Conservation (phyloP, 2,888 invertebrate species). For the Sepiola atlantica region DNA sequence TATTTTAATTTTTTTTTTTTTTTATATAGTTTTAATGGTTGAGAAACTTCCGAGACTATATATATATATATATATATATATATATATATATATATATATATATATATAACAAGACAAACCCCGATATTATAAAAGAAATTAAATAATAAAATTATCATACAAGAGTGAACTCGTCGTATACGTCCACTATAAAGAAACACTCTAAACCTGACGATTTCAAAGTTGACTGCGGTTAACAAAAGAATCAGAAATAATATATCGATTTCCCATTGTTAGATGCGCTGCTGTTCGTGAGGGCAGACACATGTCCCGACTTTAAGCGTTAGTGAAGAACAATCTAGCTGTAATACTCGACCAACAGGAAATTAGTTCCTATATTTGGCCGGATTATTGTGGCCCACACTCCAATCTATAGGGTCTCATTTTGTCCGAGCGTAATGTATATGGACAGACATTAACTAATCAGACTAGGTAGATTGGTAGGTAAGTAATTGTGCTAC, state of each 20-base stretch:
- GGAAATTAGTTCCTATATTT: slow-evolving; percentile 13
- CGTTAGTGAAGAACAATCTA: neutral
- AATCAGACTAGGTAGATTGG: neutral
- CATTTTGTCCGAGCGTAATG: no score
- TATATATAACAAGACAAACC: no score
- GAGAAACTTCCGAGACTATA: no score
- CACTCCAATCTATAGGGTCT: neutral
- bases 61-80: no score
- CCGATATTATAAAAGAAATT: no score
- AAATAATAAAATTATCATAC: no score
- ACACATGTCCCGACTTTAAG: neutral
- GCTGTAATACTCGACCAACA: neutral
- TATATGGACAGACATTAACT: neutral
- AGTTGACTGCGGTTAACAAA: neutral
- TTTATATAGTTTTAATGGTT: no score
- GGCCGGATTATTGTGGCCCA: neutral
- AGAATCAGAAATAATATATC: neutral
- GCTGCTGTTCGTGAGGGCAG: neutral
- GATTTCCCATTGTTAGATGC: neutral
- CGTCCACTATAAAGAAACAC: no score
- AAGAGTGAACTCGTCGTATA: no score
- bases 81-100: no score
- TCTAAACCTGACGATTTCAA: neutral
- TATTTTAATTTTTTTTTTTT: no score
- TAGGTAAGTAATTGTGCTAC: neutral